phyloP scores from a whole-genome alignment of 2,113 vertebrate species.

The Triplophysa tibetana region DNA sequence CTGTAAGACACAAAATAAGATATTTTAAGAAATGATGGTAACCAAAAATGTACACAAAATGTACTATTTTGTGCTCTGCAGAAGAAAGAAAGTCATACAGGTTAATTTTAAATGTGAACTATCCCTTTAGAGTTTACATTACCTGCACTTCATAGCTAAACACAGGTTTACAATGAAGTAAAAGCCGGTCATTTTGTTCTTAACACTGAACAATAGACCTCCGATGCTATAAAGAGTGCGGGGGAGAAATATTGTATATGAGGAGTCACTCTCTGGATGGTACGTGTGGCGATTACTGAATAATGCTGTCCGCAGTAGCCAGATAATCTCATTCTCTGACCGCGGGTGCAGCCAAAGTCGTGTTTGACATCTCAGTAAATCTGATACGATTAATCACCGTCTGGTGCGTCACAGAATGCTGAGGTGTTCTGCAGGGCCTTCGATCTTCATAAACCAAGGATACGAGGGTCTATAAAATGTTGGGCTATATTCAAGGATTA shows the following conservation, averaged over 20 bases:
- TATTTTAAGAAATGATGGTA: no score
- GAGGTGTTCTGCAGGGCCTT: not conserved
- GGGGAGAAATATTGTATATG: not conserved
- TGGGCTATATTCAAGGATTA: not conserved
- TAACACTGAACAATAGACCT: not conserved
- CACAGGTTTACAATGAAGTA: not conserved
- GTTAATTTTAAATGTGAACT: no score
- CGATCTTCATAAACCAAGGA: not conserved
- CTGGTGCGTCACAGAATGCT: not conserved
- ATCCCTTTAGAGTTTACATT: not conserved
- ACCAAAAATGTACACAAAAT: no score
- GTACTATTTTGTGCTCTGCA: no score
- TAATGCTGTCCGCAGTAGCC: not conserved
- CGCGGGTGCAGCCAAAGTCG: not conserved
- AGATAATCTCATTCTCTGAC: conserved; percentile 25
- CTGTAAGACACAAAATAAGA: no score
- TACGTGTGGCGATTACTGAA: not conserved
- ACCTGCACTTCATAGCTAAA: not conserved
- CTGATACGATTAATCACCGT: conserved; percentile 12
- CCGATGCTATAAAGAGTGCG: not conserved
- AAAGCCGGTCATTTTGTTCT: not conserved
- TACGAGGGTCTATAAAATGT: not conserved
- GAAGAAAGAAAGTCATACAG: no score
- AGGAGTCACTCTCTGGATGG: conserved; percentile 17
- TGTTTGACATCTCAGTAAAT: conserved; percentile 31